Evolutionary conservation across 1,140 invertebrate genomes (phyloP).

Genomic region (Cyrtorhinus lividipennis): DNA sequence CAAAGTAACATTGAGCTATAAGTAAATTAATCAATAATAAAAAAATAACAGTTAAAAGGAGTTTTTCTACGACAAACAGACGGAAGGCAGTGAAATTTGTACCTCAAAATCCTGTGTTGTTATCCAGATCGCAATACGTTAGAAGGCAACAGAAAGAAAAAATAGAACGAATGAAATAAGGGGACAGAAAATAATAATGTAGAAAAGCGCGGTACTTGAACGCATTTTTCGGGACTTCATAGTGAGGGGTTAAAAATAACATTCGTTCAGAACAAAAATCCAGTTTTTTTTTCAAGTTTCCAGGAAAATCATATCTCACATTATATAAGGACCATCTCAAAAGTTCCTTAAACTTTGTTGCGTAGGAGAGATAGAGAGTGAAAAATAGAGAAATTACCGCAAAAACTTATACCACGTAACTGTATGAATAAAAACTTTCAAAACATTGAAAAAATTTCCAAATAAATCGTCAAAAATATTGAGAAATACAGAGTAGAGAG

Average conservation of each 20-base stretch:
- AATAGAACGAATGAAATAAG: constrained; percentile 31
- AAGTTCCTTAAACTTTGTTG: constrained; percentile 64
- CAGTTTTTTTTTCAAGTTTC: not conserved
- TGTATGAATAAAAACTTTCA: constrained; percentile 16
- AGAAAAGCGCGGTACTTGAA: not conserved
- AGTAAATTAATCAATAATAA: constrained; percentile 19
- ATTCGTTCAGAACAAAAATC: too few relatives aligned
- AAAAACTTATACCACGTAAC: too few relatives aligned
- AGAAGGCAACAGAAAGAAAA: constrained; percentile 40
- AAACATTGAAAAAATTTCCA: constrained; percentile 17
- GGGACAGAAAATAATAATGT: not conserved
- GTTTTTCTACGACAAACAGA: constrained; percentile 22
- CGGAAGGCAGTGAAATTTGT: constrained; percentile 25
- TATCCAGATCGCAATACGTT: constrained; percentile 26
- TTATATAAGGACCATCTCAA: constrained; percentile 86
- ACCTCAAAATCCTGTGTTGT: constrained; percentile 57
- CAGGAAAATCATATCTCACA: constrained; percentile 23
- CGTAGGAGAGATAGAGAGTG: too few relatives aligned
- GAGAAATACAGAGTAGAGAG: constrained; percentile 10
- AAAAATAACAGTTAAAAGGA: constrained; percentile 14
- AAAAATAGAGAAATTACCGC: not conserved
- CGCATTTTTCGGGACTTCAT: too few relatives aligned
- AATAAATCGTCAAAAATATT: constrained; percentile 18
- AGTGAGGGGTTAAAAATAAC: too few relatives aligned
- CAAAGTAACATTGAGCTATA: constrained; percentile 8